phyloP scores from a whole-genome alignment of 2,888 invertebrate genomes.

The Andrena chrysosceles region DNA sequence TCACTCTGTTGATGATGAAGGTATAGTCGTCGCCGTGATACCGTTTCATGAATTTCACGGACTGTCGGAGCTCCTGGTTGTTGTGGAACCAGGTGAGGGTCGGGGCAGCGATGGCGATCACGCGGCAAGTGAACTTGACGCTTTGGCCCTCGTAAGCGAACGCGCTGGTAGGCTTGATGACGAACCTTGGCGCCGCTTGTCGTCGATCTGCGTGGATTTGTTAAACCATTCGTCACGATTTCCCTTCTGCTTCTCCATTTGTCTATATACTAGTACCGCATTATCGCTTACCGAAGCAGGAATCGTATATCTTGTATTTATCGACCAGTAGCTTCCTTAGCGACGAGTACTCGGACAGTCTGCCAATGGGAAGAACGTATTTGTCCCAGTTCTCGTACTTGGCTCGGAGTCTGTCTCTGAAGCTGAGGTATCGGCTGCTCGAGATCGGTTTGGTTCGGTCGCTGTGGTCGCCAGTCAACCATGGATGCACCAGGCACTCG shows the following conservation, averaged over 20 bases:
- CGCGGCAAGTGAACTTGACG: slow-evolving; percentile 98
- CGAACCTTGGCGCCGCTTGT: slow-evolving; percentile 99
- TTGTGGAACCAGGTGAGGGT: slow-evolving; percentile 98
- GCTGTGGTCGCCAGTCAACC: slow-evolving; percentile 96
- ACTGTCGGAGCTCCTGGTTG: slow-evolving; percentile 96
- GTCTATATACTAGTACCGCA: not conserved
- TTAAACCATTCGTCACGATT: not conserved
- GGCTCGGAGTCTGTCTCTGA: slow-evolving; percentile 94
- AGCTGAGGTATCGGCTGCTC: slow-evolving; percentile 92
- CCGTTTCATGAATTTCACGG: slow-evolving; percentile 99
- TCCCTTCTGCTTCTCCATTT: not conserved
- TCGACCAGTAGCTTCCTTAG: slow-evolving; percentile 97
- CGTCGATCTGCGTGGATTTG: slow-evolving; percentile 90
- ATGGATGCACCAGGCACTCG: slow-evolving; percentile 97
- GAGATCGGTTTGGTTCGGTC: slow-evolving; percentile 92
- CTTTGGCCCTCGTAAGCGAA: slow-evolving; percentile 99
- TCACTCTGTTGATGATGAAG: slow-evolving; percentile 98
- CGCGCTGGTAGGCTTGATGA: slow-evolving; percentile 97
- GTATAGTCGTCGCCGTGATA: slow-evolving; percentile 98
- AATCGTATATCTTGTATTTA: slow-evolving; percentile 98
- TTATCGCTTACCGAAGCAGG: slow-evolving; percentile 92
- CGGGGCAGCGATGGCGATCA: slow-evolving; percentile 97
- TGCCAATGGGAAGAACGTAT: slow-evolving; percentile 97
- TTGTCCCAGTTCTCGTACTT: slow-evolving; percentile 93
- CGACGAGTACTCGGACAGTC: slow-evolving; percentile 98